Percentiles rank a stretch among this genome's conserved stretches.
These are phyloP conservation scores for Meta bourneti DNA, from an alignment of 2,888 invertebrate species.

Conservation along the genomic window DNA sequence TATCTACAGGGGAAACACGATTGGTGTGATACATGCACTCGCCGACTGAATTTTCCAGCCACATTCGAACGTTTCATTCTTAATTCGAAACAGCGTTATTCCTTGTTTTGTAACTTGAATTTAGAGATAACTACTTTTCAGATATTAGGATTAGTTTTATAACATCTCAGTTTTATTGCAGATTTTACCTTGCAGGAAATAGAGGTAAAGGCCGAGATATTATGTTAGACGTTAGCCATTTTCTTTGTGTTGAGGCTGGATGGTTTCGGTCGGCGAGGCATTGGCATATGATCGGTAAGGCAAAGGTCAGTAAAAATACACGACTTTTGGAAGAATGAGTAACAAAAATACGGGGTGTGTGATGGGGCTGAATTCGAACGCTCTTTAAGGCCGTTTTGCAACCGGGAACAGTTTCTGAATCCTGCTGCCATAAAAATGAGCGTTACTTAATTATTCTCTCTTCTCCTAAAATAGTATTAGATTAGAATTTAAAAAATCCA, in stretches of 20 bases:
- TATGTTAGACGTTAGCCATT: not conserved
- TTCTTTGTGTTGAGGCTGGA: not conserved
- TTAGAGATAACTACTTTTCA: no score
- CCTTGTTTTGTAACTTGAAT: no score
- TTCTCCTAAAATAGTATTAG: not conserved
- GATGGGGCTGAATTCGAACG: constrained; percentile 8
- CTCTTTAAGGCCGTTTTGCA: constrained; percentile 40
- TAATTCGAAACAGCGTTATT: no score
- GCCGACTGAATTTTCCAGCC: not conserved
- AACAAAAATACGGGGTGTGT: constrained; percentile 23
- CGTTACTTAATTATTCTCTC: not conserved
- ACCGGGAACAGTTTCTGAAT: constrained; percentile 35
- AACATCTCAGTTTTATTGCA: not conserved
- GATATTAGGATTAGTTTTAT: not conserved
- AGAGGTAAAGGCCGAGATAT: not conserved
- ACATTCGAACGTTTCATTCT: no score
- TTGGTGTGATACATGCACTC: constrained; percentile 2
- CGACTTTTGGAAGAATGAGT: constrained; percentile 47
- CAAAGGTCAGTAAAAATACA: constrained; percentile 47
- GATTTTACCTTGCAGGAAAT: not conserved
- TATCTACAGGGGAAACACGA: constrained; percentile 41
- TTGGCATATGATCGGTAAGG: constrained; percentile 38
- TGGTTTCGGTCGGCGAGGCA: constrained; percentile 19
- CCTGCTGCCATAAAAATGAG: not conserved
- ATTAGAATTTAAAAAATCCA: not conserved